Base-by-base conservation (phyloP, 2,797 vertebrate genomes). In the Spatula versicolor region DNA sequence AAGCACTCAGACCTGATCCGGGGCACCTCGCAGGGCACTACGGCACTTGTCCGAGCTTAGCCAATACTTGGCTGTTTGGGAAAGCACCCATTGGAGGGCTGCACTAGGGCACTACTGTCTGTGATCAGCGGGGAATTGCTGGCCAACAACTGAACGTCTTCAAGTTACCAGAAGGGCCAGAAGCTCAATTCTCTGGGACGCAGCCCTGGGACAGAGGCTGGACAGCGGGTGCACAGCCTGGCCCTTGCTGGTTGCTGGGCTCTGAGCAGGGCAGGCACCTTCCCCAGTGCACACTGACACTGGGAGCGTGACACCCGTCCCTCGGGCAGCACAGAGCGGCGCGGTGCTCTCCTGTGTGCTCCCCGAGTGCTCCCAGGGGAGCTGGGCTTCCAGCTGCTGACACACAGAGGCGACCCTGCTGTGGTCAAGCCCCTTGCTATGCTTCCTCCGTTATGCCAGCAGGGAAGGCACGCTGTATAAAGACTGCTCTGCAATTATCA, bases 401-500 rank as follows among this genome's bases (percentile, higher is more conserved):
- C 7, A 1, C 35, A 7, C 54, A 2, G 55, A 15, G 67, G 66
- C 2, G 41, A 43, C 41, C 78, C 78, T 37, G 81, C 86, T 41
- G 89, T 2, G 83, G 62, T 72, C 50, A 2, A 71, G 79, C 17
- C 35, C n/a, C 74, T 59, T 1, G 41, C 56, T 60, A 37, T 22
- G 77, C 11, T 41, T 35, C 45, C 81, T 43, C 83, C 2, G 66
- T 31, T 16, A 3, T 19, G 62, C 64, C 17, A 2, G 11, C 15
- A 71, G 81, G 75, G 83, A 56, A 77, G 75, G 78, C 93, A 77
- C 78, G 21, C 66, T 14, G 72, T n/a, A 7, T 41, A 71, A 77
- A 86, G 92, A 83, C 90, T 88, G 95, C 91, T 89, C 87, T 35
- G 89, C 94, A 95, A 92, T 95, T 93, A 94, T 35, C 91, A 86